Percentiles rank a stretch among this genome's conserved stretches.
phyloP scores from a whole-genome alignment of 2,888 invertebrate genomes.

The Nomada ruficornis region DNA sequence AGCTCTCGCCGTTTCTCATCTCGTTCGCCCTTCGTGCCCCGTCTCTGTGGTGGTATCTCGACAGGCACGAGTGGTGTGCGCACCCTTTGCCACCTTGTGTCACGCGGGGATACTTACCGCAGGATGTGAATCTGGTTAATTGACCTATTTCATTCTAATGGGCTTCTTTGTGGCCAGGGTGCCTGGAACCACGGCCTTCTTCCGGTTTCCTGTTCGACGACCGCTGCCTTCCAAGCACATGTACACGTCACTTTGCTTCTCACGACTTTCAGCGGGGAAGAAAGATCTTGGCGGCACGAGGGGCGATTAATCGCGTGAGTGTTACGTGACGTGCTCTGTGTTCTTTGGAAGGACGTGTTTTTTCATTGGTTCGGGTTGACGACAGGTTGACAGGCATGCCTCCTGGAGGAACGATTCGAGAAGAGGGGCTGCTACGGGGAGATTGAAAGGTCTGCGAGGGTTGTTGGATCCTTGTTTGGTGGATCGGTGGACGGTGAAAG shows the following conservation, averaged over 20 bases:
- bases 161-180: slow-evolving; percentile 31
- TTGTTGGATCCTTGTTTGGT: neutral
- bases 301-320: slow-evolving; percentile 40
- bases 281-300: neutral
- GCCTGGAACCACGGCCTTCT: neutral
- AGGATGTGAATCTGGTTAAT: slow-evolving; percentile 60
- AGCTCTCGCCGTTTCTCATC: slow-evolving; percentile 52
- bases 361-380: neutral
- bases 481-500: neutral
- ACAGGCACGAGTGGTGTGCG: slow-evolving; percentile 6
- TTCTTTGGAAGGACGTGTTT: slow-evolving; percentile 2
- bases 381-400: neutral
- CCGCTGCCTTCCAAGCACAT: neutral
- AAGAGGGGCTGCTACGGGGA: slow-evolving; percentile 19
- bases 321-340: slow-evolving; percentile 11
- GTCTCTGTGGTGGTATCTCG: slow-evolving; percentile 18
- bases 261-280: neutral
- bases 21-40: slow-evolving; percentile 37
- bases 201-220: slow-evolving; percentile 6
- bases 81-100: slow-evolving; percentile 30
- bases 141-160: slow-evolving; percentile 60
- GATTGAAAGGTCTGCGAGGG: neutral
- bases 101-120: slow-evolving; percentile 54
- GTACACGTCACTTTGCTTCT: neutral
- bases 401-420: slow-evolving; percentile 14